Conservation (phyloP, 1,140 invertebrate genomes). For the Trichonephila clavata region DNA sequence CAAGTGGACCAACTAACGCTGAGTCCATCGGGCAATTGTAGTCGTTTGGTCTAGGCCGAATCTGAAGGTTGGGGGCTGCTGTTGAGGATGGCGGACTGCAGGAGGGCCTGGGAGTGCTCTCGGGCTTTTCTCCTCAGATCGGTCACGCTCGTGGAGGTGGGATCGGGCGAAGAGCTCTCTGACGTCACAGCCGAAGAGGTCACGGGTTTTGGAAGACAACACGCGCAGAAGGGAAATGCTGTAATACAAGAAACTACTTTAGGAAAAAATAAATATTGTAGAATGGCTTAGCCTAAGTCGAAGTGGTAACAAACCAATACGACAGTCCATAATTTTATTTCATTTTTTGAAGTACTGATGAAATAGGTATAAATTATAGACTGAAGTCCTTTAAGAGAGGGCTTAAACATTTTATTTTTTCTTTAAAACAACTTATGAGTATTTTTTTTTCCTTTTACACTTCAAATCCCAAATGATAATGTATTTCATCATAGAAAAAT, state of each 20-base stretch:
- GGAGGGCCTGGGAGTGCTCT: conserved; percentile 92
- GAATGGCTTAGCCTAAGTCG: background rate
- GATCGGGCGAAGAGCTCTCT: conserved; percentile 78
- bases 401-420: too few species aligned
- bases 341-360: background rate
- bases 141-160: conserved; percentile 88
- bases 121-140: conserved; percentile 93
- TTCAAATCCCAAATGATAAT: too few species aligned
- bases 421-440: too few species aligned
- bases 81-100: conserved; percentile 79
- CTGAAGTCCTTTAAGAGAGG: too few species aligned
- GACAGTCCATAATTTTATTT: background rate
- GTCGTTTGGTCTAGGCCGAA: conserved; percentile 11
- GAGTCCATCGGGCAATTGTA: background rate
- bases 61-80: conserved; percentile 25
- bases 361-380: too few species aligned
- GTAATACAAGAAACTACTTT: conserved; percentile 73
- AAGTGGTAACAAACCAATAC: background rate
- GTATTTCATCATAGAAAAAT: too few species aligned
- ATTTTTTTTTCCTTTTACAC: too few species aligned
- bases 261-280: background rate
- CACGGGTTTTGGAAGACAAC: conserved; percentile 86
- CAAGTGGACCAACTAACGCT: too few species aligned
- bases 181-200: conserved; percentile 79
- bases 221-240: conserved; percentile 88